phyloP scores from a whole-genome alignment of 2,888 invertebrate genomes.

The Alsophila aescularia region DNA sequence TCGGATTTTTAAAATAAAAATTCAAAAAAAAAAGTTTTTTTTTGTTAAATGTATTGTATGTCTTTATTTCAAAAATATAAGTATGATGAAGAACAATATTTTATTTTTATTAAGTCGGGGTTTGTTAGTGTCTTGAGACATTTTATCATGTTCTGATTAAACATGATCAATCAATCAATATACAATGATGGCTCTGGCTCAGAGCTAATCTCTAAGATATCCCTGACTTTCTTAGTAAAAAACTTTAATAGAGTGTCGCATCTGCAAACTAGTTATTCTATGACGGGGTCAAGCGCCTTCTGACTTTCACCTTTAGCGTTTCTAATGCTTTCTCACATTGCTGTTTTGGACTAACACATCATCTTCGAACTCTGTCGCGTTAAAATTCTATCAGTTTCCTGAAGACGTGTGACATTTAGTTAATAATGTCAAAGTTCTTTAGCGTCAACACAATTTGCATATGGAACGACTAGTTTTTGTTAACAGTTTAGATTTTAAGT shows the following conservation, averaged over 20 bases:
- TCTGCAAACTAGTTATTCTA: conserved; percentile 8
- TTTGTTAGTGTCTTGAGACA: no score
- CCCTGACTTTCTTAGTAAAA: not conserved
- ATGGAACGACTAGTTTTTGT: not conserved
- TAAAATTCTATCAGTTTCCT: not conserved
- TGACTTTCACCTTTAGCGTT: conserved; percentile 16
- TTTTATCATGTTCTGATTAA: no score
- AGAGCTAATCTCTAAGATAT: not conserved
- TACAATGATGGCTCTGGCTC: no score
- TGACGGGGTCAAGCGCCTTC: conserved; percentile 14
- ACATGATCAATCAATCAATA: no score
- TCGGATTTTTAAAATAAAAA: no score
- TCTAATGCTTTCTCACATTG: conserved; percentile 12
- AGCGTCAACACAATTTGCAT: not conserved
- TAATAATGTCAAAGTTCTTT: not conserved
- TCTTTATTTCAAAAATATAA: no score
- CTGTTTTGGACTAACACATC: conserved; percentile 2
- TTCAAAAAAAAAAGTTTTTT: no score
- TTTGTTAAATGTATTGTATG: no score
- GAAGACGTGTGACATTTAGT: not conserved
- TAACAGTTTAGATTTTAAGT: not conserved
- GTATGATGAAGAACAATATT: no score
- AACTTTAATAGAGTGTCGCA: not conserved
- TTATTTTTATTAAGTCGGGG: no score
- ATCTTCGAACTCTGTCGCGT: not conserved